Evolutionary conservation across 2,888 invertebrate species (phyloP), one percentile per base, ranked within the genome.

Genomic region (Mythimna lalbum): DNA sequence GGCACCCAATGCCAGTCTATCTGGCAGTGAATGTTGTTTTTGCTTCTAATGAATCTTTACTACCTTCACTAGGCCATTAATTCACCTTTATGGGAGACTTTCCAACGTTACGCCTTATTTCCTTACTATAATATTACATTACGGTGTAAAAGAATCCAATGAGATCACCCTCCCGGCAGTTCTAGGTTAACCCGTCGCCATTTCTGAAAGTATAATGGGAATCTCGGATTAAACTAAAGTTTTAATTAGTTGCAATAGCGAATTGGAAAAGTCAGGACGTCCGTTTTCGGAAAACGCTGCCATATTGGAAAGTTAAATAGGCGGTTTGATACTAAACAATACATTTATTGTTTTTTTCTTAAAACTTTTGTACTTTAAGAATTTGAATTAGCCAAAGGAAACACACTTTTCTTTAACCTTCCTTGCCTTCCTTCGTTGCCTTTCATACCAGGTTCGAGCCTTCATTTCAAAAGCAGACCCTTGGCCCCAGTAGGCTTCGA

Each of bases 221-320:
- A 92, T 92, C 93, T 92, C 91, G 92, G 91, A 93, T 94, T 94
- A 90, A 93, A 93, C 90, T 92, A 93, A 94, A 95, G 95, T 95
- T 95, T 94, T 95, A 95, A 95, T 95, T 95, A 95, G 94, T 95
- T 94, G 92, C 93, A 93, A 94, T 93, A 93, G 93, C 92, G 91
- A 92, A 93, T 94, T 90, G 91, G 93, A 90, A 92, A 90, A 91
- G 91, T 90, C 89, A 86, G 86, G 84, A 78, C 82, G 80, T 86
- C 78, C 87, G 83, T 87, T 89, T 91, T 90, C 85, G 87, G 84
- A 85, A 89, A 89, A 79, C 86, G 89, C 80, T 78, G 84, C 86
- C 84, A 86, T 87, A 91, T 93, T 92, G 91, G 89, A 90, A 91
- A 90, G 90, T 89, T 85, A 90, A 90, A 93, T 88, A 81, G 81